Evolutionary conservation across 2,113 vertebrate genomes (phyloP), one percentile per base, ranked within the genome.

Genomic region (Suncus etruscus): DNA sequence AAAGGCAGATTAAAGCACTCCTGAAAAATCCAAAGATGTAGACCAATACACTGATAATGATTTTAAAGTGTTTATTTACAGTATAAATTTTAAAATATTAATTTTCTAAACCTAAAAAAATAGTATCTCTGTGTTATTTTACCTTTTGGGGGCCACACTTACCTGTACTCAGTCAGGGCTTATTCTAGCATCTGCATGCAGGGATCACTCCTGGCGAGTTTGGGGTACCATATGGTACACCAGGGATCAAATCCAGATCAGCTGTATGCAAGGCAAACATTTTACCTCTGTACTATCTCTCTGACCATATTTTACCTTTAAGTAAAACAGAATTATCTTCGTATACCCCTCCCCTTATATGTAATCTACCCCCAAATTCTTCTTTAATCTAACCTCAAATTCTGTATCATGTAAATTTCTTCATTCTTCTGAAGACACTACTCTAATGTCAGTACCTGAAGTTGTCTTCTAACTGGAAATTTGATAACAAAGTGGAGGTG

Each of bases 11-110:
- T 11, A 66, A 66, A 29, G 65, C 65, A 66, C 25, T 25, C 65
- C 25, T 66, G 27, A 2, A 66, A 25, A 24, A 66, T 66, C 65
- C 27, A 66, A 29, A 27, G 65, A 66, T 29, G 65, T 7, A 66
- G 27, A 66, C 8, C 25, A 66, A 29, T 66, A 11, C 68, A 11
- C 29, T 65, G n/a, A 79, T 14, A 69, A 87, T 4, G 15, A 72
- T 69, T 93, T 79, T 91, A 50, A 91, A 80, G 32, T 25, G 6
- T 80, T 70, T 18, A n/a, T 22, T 75, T 75, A 83, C 54, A 76
- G 69, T n/a, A 89, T 31, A 86, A 12, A 90, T 83, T 76, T 82
- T 61, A 63, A 92, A 84, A 78, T 74, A 66, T 15, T 83, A 18
- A 73, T 51, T 80, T 85, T 70, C 3, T 32, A 79, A 32, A 27